Base-by-base conservation (phyloP, 1,140 invertebrate genomes). In the Pteromalus puparum region DNA sequence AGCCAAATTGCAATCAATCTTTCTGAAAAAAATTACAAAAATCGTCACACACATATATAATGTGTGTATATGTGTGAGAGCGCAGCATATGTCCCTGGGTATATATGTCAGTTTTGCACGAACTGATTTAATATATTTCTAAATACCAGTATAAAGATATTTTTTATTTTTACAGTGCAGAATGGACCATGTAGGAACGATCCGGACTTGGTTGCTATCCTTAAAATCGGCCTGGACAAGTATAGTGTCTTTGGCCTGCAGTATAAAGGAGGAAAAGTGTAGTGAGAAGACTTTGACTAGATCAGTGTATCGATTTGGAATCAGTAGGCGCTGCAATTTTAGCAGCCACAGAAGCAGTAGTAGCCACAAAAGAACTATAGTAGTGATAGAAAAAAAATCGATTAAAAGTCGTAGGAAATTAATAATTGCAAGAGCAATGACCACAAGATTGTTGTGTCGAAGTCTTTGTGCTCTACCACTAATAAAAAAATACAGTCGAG, bases 171-270 rank as follows among this genome's bases (percentile, higher is more conserved):
- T 83, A 26, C 42, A n/a, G 89, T 86, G 24, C 87, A 92, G 91
- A 88, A 92, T 92, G 92, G 91, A 92, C 85, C 81, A 91, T 90
- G 90, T 89, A 68, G 87, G 88, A 83, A 85, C 82, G 77, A 77
- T 82, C 81, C 68, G 83, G 75, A 82, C 82, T 81, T 85, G 86
- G 88, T 87, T 89, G 87, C 86, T 87, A 87, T 87, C 88, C 86
- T 79, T 85, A 81, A 72, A 77, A 75, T 86, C 85, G 81, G 26
- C 85, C 2, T 34, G 18, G 24, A 15, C 24, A 34, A 24, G n/a
- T 4, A 1, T 77, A 0, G 28, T 42, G 34, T 84, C 61, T 48
- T 72, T n/a, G 12, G 46, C 24, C 53, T 82, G 38, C 6, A 85
- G 21, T 21, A n/a, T 1, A 61, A 61, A n/a, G 0, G 21, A 21